These are phyloP conservation scores for Miniopterus natalensis DNA, from an alignment of 2,113 vertebrate species.

Conservation along the genomic window DNA sequence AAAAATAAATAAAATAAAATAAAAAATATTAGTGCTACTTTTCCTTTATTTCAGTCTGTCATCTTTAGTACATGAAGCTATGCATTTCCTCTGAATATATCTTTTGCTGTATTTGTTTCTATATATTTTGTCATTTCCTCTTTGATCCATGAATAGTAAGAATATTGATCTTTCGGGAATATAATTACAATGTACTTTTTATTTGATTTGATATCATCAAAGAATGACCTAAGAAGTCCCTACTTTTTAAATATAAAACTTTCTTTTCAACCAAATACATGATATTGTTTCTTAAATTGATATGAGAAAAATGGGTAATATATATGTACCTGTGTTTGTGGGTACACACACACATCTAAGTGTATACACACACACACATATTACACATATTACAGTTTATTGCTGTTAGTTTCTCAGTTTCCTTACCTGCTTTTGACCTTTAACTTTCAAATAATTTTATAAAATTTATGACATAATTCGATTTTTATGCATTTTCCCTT, in stretches of 20 bases:
- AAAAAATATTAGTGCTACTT: neutral
- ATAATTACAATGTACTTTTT: neutral
- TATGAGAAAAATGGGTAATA: neutral
- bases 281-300: neutral
- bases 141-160: neutral
- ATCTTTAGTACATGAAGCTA: neutral
- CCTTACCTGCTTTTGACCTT: slow-evolving; percentile 45
- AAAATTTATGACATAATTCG: neutral
- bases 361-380: neutral
- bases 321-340: neutral
- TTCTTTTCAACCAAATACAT: slow-evolving; percentile 11
- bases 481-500: neutral
- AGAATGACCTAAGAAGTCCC: neutral
- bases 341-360: neutral
- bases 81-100: neutral
- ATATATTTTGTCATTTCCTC: slow-evolving; percentile 3
- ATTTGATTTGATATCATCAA: neutral
- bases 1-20: too few species aligned
- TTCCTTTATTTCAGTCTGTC: neutral
- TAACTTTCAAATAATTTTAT: slow-evolving; percentile 22
- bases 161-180: neutral
- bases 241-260: slow-evolving; percentile 4
- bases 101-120: neutral
- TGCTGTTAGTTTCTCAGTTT: neutral
- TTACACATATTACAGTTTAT: neutral